Evolutionary conservation across 2,113 vertebrate species (phyloP).

Genomic region (Ammodytes marinus): DNA sequence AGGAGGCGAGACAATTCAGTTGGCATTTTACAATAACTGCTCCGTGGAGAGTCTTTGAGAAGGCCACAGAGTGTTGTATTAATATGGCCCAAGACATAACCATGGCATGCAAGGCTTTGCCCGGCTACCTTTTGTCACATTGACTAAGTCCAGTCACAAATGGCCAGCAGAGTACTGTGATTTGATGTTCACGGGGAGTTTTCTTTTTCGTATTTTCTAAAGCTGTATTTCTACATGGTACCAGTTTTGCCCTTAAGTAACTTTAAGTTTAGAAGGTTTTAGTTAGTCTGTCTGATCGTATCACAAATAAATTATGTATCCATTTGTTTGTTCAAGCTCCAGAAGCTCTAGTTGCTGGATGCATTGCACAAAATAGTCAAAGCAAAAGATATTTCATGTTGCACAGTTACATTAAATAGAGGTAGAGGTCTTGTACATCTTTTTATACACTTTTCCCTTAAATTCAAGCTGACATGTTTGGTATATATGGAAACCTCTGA

Average conservation of each 20-base stretch:
- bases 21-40: neutral
- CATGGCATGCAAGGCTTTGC: neutral
- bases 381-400: neutral
- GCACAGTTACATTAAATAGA: neutral
- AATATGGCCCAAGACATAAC: neutral
- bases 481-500: neutral
- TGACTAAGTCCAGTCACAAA: constrained; percentile 6
- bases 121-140: neutral
- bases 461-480: neutral
- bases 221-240: neutral
- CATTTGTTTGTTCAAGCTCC: constrained; percentile 13
- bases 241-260: neutral
- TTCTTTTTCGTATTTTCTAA: too few relatives aligned
- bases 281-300: neutral
- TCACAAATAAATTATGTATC: neutral
- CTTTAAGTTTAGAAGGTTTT: neutral
- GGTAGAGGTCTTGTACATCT: neutral
- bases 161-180: neutral
- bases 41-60: neutral
- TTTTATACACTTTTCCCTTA: neutral
- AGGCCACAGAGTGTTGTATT: neutral
- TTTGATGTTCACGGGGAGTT: neutral
- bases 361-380: constrained; percentile 18
- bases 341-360: too few relatives aligned
- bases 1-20: neutral